Evolutionary conservation across 2,113 vertebrate species (phyloP).

Genomic region (Takifugu bimaculatus): DNA sequence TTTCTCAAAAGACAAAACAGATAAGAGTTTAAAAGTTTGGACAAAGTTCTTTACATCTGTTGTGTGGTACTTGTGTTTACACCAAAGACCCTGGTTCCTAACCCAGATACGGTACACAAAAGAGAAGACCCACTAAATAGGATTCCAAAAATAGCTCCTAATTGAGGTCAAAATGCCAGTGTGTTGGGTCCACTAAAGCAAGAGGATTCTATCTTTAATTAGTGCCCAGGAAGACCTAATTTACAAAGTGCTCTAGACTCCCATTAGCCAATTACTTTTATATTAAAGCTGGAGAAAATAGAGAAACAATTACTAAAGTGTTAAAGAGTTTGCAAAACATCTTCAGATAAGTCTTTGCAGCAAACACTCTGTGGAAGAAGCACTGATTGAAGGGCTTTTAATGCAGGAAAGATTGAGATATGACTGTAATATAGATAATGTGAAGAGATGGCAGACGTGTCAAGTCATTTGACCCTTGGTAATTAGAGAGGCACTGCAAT

Average conservation of each 20-base stretch:
- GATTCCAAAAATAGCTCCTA: conserved; percentile 73
- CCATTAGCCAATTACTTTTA: conserved; percentile 73
- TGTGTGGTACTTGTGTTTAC: conserved; percentile 49
- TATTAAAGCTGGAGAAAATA: conserved; percentile 59
- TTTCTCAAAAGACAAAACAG: no score
- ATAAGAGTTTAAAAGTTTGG: not conserved
- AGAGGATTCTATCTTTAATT: conserved; percentile 76
- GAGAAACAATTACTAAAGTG: conserved; percentile 36
- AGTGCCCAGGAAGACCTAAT: conserved; percentile 77
- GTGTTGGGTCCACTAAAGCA: conserved; percentile 69
- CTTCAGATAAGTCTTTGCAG: conserved; percentile 23
- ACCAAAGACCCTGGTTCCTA: conserved; percentile 36
- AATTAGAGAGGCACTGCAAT: conserved; percentile 65
- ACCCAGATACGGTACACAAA: conserved; percentile 51
- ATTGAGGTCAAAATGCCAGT: conserved; percentile 75
- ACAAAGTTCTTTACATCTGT: conserved; percentile 24
- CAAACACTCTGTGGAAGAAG: conserved; percentile 46
- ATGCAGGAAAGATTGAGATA: conserved; percentile 39
- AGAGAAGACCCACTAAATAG: conserved; percentile 44
- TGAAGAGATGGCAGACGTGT: conserved; percentile 52
- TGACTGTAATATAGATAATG: conserved; percentile 53
- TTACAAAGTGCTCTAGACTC: conserved; percentile 66
- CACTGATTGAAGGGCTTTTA: conserved; percentile 33
- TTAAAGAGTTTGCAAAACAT: conserved; percentile 39
- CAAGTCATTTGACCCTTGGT: conserved; percentile 68